Evolutionary conservation across 2,888 invertebrate species (phyloP).

Genomic region (Autographa gamma): DNA sequence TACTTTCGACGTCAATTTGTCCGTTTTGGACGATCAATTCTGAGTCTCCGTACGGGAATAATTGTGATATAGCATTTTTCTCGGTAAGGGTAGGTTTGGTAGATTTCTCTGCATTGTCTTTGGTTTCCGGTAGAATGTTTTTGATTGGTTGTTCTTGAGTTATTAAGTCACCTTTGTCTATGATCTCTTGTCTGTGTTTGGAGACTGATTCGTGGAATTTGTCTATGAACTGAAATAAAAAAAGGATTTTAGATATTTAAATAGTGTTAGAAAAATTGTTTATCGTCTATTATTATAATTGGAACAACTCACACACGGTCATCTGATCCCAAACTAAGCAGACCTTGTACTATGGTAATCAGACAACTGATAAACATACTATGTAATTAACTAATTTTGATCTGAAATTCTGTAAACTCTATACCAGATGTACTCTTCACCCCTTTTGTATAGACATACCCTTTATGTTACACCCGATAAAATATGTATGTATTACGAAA

Average conservation of each 20-base stretch:
- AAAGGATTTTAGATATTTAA: background rate
- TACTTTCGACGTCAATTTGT: conserved; percentile 74
- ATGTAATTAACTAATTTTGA: too few relatives aligned
- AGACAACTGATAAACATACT: too few relatives aligned
- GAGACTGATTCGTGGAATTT: conserved; percentile 76
- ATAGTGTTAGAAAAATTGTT: too few relatives aligned
- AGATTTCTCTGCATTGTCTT: conserved; percentile 49
- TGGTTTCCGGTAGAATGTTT: conserved; percentile 72
- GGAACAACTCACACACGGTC: too few relatives aligned
- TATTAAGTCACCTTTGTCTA: conserved; percentile 71
- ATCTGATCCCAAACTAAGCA: too few relatives aligned
- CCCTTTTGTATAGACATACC: too few relatives aligned
- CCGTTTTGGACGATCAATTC: conserved; percentile 65
- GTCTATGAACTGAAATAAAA: conserved; percentile 74
- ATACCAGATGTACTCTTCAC: too few relatives aligned
- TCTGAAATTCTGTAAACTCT: too few relatives aligned
- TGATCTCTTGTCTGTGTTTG: conserved; percentile 73
- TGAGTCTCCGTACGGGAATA: conserved; percentile 75
- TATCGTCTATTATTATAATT: too few relatives aligned
- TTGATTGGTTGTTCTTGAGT: conserved; percentile 63
- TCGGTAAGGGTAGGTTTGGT: conserved; percentile 30
- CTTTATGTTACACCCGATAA: too few relatives aligned
- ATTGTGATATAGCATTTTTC: conserved; percentile 53
- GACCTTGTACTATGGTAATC: too few relatives aligned
- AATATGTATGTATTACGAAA: too few relatives aligned